A percentile compares a stretch with the other conserved stretches of the same genome.
Evolutionary conservation across 2,113 vertebrate species (phyloP).

Genomic region (Vireo altiloquus): DNA sequence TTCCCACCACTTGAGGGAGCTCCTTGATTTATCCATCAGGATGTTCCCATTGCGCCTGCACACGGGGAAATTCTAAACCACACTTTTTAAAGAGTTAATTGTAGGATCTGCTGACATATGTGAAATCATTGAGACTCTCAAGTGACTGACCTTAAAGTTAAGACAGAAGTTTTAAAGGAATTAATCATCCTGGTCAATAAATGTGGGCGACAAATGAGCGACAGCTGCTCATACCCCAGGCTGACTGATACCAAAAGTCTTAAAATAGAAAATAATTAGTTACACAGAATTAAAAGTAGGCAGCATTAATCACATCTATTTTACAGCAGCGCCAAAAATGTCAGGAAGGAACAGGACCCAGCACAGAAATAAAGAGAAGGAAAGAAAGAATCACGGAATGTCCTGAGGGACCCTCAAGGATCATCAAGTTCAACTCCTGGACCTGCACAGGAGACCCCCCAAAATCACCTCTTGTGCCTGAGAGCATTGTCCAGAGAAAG

Average conservation of each 20-base stretch:
- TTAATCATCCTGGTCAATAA: background rate
- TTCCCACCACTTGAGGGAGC: constrained; percentile 35
- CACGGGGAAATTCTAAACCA: background rate
- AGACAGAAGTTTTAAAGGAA: background rate
- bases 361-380: background rate
- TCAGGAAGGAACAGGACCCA: background rate
- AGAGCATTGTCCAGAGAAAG: background rate
- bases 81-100: background rate
- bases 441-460: background rate
- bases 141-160: background rate
- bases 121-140: background rate
- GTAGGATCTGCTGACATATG: background rate
- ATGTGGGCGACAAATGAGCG: background rate
- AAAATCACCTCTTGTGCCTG: background rate
- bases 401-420: background rate
- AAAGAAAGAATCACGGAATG: background rate
- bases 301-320: background rate
- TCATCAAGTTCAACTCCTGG: background rate
- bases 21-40: background rate
- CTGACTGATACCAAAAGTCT: background rate
- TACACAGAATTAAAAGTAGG: background rate
- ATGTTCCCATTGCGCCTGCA: background rate
- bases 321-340: background rate
- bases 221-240: background rate
- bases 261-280: background rate